Evolutionary conservation across 2,113 vertebrate species (phyloP).

Genomic region (Cercocebus atys): DNA sequence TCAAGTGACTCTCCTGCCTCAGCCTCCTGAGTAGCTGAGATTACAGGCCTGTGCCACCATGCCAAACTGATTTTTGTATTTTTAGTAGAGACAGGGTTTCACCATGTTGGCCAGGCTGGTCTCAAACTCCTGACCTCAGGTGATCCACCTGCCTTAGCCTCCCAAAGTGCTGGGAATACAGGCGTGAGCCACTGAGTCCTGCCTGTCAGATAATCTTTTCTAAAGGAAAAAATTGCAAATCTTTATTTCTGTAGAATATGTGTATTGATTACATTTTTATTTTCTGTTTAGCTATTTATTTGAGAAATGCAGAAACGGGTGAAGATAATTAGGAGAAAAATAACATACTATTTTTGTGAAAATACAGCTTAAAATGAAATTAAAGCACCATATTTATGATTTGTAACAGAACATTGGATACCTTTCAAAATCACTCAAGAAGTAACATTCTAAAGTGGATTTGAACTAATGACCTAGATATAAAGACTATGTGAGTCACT

Average conservation of each 20-base stretch:
- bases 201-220: background rate
- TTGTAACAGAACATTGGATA: background rate
- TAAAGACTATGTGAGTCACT: background rate
- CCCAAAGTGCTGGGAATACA: too few relatives aligned
- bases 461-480: conserved; percentile 36
- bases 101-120: too few relatives aligned
- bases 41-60: too few relatives aligned
- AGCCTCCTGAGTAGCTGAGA: too few relatives aligned
- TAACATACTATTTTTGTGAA: background rate
- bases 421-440: conserved; percentile 16
- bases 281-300: background rate
- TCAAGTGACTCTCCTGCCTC: too few relatives aligned
- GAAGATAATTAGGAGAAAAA: background rate
- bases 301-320: background rate
- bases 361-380: conserved; percentile 6
- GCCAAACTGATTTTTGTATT: too few relatives aligned
- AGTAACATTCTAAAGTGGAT: background rate
- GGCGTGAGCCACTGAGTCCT: too few relatives aligned
- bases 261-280: background rate
- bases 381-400: background rate
- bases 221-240: background rate
- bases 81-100: too few relatives aligned
- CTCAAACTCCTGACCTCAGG: too few relatives aligned
- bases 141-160: too few relatives aligned
- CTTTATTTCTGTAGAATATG: background rate